Conservation (phyloP, 2,888 invertebrate species). For the Phoenoteleia sp. region DNA sequence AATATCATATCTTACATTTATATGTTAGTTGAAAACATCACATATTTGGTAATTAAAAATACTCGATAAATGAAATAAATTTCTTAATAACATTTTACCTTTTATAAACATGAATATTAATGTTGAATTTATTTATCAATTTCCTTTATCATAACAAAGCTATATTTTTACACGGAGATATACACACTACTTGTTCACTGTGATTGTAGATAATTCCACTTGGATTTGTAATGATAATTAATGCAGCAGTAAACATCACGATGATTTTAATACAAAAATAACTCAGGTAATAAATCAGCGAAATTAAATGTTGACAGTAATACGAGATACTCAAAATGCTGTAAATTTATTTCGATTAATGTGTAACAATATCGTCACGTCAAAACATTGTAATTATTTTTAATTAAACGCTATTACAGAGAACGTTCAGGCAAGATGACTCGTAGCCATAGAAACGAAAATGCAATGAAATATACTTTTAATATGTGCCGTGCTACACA, state of each 20-base stretch:
- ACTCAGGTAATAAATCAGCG: neutral
- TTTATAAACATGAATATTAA: too few species aligned
- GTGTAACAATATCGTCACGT: neutral
- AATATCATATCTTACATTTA: too few species aligned
- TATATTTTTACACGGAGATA: neutral
- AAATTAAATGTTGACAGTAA: conserved; percentile 19
- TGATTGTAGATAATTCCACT: neutral
- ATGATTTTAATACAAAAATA: conserved; percentile 27
- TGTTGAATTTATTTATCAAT: neutral
- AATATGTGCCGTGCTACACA: conserved; percentile 34
- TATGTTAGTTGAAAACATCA: too few species aligned
- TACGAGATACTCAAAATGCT: neutral
- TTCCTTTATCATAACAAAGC: neutral
- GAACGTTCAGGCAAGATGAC: neutral
- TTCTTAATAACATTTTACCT: too few species aligned
- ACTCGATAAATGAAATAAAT: neutral
- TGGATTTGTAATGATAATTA: conserved; percentile 2
- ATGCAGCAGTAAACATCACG: conserved; percentile 1
- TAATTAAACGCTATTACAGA: neutral
- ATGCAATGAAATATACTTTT: conserved; percentile 37
- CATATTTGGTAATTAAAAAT: too few species aligned
- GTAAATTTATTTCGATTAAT: neutral
- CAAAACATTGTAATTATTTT: neutral
- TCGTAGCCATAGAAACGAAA: neutral
- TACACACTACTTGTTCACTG: neutral